Base-by-base conservation (phyloP, 2,113 vertebrate genomes). In the Ameiurus melas region DNA sequence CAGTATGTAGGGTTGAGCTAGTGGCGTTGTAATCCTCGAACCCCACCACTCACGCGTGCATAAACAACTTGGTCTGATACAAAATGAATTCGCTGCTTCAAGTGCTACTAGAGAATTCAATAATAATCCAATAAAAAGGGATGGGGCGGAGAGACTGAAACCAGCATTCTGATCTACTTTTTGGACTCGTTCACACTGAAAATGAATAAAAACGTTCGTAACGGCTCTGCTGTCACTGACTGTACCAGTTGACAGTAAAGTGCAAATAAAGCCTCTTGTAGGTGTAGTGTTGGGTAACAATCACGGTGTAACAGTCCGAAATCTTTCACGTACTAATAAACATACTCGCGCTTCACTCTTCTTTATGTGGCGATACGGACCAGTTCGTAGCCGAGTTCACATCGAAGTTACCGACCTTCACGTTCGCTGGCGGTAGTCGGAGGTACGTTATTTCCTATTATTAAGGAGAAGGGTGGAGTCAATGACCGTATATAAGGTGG, bases 211-310 rank as follows among this genome's bases (percentile, higher is more conserved):
- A 36, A 12, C 13, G 10, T 43, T 62, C 27, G 39, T 83, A 57
- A 25, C 33, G 47, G 19, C 27, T 60, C 80, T 39, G 80, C 58
- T 62, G 33, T 62, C 55, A 25, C 80, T 22, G 83, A 51, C n/a
- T 27, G 9, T 77, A 27, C 27, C 53, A 85, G 83, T 14, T 53
- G 43, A 80, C 62, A n/a, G 53, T 87, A 87, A 87, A 87, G 78
- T 87, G 86, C 78, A 82, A 82, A 55, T 70, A 58, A 36, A 80
- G 60, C 77, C 78, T 55, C 58, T 36, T 47, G 60, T 53, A 47
- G 57, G 4, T 47, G 77, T 53, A 47, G 57, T 0, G 73, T 47
- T 64, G 60, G 62, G 20, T 36, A 60, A 30, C 51, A 12, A 60
- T 86, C 68, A 36, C n/a, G 25, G 43, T 4, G 16, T 47, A 47